phyloP scores from a whole-genome alignment of 2,888 invertebrate species.

The Thereva nobilitata region DNA sequence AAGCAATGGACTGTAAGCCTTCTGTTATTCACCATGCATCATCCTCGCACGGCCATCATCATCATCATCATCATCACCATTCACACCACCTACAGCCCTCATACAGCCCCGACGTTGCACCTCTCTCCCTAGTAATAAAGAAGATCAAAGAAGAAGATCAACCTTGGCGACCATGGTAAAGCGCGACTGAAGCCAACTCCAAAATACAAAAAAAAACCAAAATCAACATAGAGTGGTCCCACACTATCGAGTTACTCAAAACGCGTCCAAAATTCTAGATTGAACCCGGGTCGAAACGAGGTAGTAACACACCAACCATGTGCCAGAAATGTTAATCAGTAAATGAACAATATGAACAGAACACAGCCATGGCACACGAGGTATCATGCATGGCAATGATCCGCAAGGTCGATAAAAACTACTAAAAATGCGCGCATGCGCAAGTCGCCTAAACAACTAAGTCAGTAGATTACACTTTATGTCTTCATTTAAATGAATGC shows the following conservation, averaged over 20 bases:
- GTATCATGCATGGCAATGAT: conserved; percentile 10
- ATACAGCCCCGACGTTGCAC: conserved; percentile 53
- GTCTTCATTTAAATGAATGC: conserved; percentile 20
- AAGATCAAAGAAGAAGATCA: conserved; percentile 70
- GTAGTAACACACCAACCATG: background rate
- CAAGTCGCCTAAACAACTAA: conserved; percentile 15
- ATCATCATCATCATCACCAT: conserved; percentile 54
- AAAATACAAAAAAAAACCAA: background rate
- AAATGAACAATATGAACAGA: conserved; percentile 11
- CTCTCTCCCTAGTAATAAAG: conserved; percentile 75
- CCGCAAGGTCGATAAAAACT: conserved; percentile 14
- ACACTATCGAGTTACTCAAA: conserved; percentile 1
- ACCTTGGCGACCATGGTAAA: conserved; percentile 81
- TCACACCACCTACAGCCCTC: conserved; percentile 30
- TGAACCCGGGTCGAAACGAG: conserved; percentile 27
- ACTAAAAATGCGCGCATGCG: conserved; percentile 5
- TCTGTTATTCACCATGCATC: conserved; percentile 60
- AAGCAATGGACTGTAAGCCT: conserved; percentile 59
- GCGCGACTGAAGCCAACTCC: conserved; percentile 16
- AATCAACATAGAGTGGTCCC: background rate
- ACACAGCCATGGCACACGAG: conserved; percentile 6
- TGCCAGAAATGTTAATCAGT: conserved; percentile 5
- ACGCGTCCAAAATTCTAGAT: conserved; percentile 16
- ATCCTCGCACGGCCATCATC: conserved; percentile 52
- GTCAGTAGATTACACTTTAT: conserved; percentile 2